These are phyloP conservation scores for Halictus quadricinctus DNA, from an alignment of 2,888 invertebrate genomes.

Conservation along the genomic window DNA sequence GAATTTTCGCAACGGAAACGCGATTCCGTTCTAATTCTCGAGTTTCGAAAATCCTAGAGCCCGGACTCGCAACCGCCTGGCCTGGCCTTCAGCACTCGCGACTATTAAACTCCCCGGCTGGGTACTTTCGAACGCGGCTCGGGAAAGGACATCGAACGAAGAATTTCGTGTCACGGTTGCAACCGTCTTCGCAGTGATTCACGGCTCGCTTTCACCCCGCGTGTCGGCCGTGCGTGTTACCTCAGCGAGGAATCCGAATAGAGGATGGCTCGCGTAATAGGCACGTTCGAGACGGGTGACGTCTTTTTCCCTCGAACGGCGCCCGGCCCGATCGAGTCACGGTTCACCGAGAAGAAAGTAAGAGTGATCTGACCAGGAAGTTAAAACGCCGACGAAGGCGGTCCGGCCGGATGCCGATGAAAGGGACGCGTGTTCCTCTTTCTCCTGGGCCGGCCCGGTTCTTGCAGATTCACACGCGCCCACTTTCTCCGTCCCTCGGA, in stretches of 20 bases:
- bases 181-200: slow-evolving; percentile 18
- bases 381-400: slow-evolving; percentile 70
- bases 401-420: slow-evolving; percentile 79
- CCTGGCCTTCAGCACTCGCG: slow-evolving; percentile 34
- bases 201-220: slow-evolving; percentile 39
- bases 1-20: slow-evolving; percentile 28
- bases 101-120: neutral
- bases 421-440: slow-evolving; percentile 74
- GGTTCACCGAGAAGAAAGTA: slow-evolving; percentile 73
- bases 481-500: slow-evolving; percentile 24
- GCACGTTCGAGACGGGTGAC: neutral
- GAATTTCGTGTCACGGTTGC: slow-evolving; percentile 38
- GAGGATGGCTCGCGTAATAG: neutral
- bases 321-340: slow-evolving; percentile 46
- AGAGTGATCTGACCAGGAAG: slow-evolving; percentile 77
- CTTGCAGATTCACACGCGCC: slow-evolving; percentile 23
- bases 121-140: slow-evolving; percentile 35
- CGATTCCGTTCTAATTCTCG: slow-evolving; percentile 44
- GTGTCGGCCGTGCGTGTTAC: neutral
- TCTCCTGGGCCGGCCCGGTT: neutral
- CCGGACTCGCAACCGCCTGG: slow-evolving; percentile 30
- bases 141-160: slow-evolving; percentile 28
- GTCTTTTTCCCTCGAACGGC: slow-evolving; percentile 1
- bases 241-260: neutral
- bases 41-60: slow-evolving; percentile 42